Conservation (phyloP, 2,113 vertebrate species). For the Nerophis lumbriciformis region DNA sequence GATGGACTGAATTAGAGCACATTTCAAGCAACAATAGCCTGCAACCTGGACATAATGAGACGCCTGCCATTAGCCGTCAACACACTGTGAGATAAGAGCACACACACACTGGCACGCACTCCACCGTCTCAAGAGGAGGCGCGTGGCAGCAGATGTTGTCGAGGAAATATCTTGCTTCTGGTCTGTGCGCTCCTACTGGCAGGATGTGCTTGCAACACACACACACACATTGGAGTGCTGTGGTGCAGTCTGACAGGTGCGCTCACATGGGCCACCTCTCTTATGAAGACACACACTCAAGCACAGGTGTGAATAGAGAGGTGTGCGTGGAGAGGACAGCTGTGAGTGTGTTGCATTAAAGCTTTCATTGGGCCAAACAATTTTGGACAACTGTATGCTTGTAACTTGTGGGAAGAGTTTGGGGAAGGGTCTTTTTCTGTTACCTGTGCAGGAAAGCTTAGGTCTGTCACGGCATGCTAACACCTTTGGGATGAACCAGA, state of each 20-base stretch:
- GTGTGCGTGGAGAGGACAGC: constrained; percentile 63
- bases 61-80: constrained; percentile 69
- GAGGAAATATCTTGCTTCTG: constrained; percentile 58
- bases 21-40: constrained; percentile 72
- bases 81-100: constrained; percentile 59
- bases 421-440: too few relatives aligned
- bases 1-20: constrained; percentile 72
- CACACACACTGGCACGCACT: constrained; percentile 16
- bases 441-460: too few relatives aligned
- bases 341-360: constrained; percentile 71
- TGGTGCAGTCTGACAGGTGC: constrained; percentile 59
- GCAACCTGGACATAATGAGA: constrained; percentile 73
- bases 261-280: constrained; percentile 48
- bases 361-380: not conserved
- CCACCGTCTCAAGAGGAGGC: constrained; percentile 54
- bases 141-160: constrained; percentile 68
- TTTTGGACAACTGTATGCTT: too few relatives aligned
- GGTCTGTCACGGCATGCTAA: too few relatives aligned
- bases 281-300: constrained; percentile 30
- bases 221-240: constrained; percentile 35
- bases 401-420: too few relatives aligned
- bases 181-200: constrained; percentile 55
- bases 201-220: constrained; percentile 37
- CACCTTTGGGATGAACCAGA: too few relatives aligned
- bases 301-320: constrained; percentile 63